Base-by-base conservation (phyloP, 2,797 vertebrate genomes). In the Jordanella pulchra region DNA sequence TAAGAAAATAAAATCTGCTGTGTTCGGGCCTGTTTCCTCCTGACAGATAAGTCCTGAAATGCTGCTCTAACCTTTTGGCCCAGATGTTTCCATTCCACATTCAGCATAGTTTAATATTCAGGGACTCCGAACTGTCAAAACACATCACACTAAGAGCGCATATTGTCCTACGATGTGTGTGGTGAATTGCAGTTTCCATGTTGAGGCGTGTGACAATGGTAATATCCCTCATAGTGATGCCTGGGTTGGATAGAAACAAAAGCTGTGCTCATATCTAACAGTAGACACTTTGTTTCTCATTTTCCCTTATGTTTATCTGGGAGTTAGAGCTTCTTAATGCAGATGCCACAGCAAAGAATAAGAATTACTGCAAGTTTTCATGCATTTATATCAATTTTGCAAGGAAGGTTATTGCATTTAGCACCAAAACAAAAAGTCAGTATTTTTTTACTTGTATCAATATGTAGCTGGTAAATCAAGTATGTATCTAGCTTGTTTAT, bases 71-170 rank as follows among this genome's bases (percentile, higher is more conserved):
- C 88, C 87, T 79, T 14, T 28, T 47, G 69, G 63, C 81, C 82
- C 85, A 80, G 78, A 88, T 86, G 83, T 85, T 89, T 89, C 74
- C 76, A 81, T 91, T 87, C 77, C 71, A 14, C 63, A 84, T 87
- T 89, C 76, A 83, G 83, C 23, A 48, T 68, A 83, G 69, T 87
- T 90, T 89, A 89, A 93, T 89, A 90, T 67, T 69, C 75, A 90
- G 75, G 78, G 75, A 77, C 79, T 84, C 64, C 18, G 55, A 83
- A 75, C 84, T 90, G 90, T 90, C 90, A 83, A 68, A 87, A 86
- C 87, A 91, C 25, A 89, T 88, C 81, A 82, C 39, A 74, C 71
- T 28, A 73, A 84, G 68, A 75, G 74, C 42, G 27, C 50, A 71
- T 72, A 79, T 64, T 65, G 63, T 50, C 58, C 30, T 48, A 71